Evolutionary conservation across 2,888 invertebrate genomes (phyloP).

Genomic region (Oxystoma pomonae): DNA sequence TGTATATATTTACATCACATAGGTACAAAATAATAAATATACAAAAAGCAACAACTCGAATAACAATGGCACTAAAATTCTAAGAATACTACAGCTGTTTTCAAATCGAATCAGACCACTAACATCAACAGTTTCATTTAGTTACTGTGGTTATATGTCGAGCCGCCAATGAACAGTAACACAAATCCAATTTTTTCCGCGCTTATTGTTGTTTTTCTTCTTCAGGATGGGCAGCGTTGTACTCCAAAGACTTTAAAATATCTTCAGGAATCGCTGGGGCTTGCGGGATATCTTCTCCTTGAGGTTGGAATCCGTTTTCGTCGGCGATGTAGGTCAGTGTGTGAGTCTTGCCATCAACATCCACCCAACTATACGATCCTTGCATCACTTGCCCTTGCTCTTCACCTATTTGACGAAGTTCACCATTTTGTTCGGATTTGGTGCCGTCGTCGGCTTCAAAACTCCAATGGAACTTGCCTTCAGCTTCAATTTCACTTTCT

Average conservation of each 20-base stretch:
- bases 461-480: slow-evolving; percentile 40
- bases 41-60: too few species aligned
- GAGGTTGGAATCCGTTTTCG: slow-evolving; percentile 55
- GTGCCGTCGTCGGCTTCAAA: slow-evolving; percentile 60
- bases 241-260: slow-evolving; percentile 53
- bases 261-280: slow-evolving; percentile 51
- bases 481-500: slow-evolving; percentile 24
- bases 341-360: slow-evolving; percentile 51
- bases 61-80: too few species aligned
- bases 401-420: slow-evolving; percentile 35
- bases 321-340: slow-evolving; percentile 51
- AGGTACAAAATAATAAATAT: too few species aligned
- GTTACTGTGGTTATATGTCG: too few species aligned
- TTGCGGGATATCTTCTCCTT: slow-evolving; percentile 44
- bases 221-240: slow-evolving; percentile 48
- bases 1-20: too few species aligned
- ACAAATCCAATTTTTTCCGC: too few species aligned
- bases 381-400: slow-evolving; percentile 35
- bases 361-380: slow-evolving; percentile 46
- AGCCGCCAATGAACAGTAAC: too few species aligned
- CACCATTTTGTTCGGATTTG: slow-evolving; percentile 54
- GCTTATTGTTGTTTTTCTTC: slow-evolving; percentile 25
- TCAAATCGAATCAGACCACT: too few species aligned
- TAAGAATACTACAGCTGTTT: too few species aligned
- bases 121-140: too few species aligned